These are phyloP conservation scores for Troglohyphantes excavatus DNA, from an alignment of 2,888 invertebrate species.

Conservation along the genomic window DNA sequence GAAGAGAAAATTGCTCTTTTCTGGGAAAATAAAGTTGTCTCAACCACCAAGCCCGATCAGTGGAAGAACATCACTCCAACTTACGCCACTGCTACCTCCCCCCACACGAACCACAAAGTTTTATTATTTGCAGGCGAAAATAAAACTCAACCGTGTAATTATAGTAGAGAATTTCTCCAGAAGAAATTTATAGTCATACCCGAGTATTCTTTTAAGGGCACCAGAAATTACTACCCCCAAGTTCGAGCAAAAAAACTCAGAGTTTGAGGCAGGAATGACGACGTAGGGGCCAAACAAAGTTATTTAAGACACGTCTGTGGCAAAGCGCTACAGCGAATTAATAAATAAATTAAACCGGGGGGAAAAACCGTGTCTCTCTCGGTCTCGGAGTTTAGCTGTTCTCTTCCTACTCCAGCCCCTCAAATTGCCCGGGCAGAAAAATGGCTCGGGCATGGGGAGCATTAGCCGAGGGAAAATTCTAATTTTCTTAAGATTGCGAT, in stretches of 20 bases:
- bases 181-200: conserved; percentile 58
- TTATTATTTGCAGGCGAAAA: conserved; percentile 42
- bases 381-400: conserved; percentile 39
- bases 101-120: background rate
- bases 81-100: conserved; percentile 6
- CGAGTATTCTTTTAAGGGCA: conserved; percentile 41
- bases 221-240: conserved; percentile 50
- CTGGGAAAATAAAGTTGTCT: conserved; percentile 24
- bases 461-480: conserved; percentile 50
- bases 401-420: background rate
- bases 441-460: conserved; percentile 41
- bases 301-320: conserved; percentile 63
- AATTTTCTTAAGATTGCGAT: conserved; percentile 70
- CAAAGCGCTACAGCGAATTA: conserved; percentile 56
- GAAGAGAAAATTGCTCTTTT: conserved; percentile 21
- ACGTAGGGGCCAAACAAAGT: conserved; percentile 51
- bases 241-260: conserved; percentile 38
- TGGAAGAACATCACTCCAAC: background rate
- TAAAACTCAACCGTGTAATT: conserved; percentile 51
- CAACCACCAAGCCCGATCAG: background rate
- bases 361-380: conserved; percentile 20
- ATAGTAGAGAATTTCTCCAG: conserved; percentile 39
- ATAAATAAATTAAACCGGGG: conserved; percentile 59
- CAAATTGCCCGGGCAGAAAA: conserved; percentile 57
- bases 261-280: conserved; percentile 32